Conservation (phyloP, 2,888 invertebrate genomes). For the Conchocele bisecta region DNA sequence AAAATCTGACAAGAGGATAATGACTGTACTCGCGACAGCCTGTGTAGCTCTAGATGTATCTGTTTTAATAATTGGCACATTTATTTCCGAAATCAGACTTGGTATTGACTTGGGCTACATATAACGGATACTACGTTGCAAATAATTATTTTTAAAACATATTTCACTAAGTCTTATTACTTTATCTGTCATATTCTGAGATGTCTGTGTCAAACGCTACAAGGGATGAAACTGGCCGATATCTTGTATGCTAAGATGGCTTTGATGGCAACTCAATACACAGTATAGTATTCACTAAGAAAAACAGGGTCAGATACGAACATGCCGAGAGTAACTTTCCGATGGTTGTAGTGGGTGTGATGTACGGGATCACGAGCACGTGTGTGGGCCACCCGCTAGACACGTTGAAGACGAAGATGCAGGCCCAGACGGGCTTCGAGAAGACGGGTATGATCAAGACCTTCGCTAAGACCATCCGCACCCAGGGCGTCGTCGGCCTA, state of each 20-base stretch:
- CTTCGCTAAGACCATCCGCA: constrained; percentile 72
- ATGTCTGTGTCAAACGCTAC: too few species aligned
- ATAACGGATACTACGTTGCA: too few species aligned
- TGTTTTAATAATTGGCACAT: neutral
- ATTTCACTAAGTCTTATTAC: too few species aligned
- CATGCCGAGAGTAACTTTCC: neutral
- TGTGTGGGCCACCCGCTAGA: constrained; percentile 81
- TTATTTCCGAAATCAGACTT: too few species aligned
- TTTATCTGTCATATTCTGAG: too few species aligned
- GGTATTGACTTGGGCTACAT: too few species aligned
- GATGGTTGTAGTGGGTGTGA: constrained; percentile 76
- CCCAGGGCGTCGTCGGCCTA: constrained; percentile 78
- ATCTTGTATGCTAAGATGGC: too few species aligned
- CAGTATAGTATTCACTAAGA: too few species aligned
- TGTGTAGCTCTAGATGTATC: neutral
- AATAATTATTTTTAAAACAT: neutral
- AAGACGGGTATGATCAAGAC: constrained; percentile 77
- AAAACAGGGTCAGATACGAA: too few species aligned
- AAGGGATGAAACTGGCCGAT: too few species aligned
- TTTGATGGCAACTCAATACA: too few species aligned
- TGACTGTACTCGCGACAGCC: neutral
- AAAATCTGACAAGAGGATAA: too few species aligned
- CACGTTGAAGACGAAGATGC: constrained; percentile 82
- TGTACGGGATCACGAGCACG: constrained; percentile 80
- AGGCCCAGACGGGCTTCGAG: constrained; percentile 80